These are phyloP conservation scores for human (Homo sapiens) DNA, from an alignment of 2,113 vertebrate species.

Conservation along the genomic window GRCh38 chr12:102450501-102451000, in stretches of 20 bases:
- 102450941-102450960: too few relatives aligned
- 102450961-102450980: neutral
- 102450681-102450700: neutral
- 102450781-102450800: neutral
- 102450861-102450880: neutral
- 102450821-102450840: neutral
- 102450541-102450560: neutral
- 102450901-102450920: neutral
- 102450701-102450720: slow-evolving; percentile 17
- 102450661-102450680: neutral
- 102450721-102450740: neutral
- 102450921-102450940: neutral
- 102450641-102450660: neutral
- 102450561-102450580: neutral
- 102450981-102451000: neutral
- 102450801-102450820: neutral
- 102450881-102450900: neutral
- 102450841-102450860: neutral
- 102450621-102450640: neutral
- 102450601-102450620: neutral
- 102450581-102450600: neutral
- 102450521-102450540: neutral
- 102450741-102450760: neutral
- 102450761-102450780: slow-evolving; percentile 32
- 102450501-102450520: slow-evolving; percentile 26